Evolutionary conservation across 2,113 vertebrate genomes (phyloP).

Genomic region (Eidolon helvum): DNA sequence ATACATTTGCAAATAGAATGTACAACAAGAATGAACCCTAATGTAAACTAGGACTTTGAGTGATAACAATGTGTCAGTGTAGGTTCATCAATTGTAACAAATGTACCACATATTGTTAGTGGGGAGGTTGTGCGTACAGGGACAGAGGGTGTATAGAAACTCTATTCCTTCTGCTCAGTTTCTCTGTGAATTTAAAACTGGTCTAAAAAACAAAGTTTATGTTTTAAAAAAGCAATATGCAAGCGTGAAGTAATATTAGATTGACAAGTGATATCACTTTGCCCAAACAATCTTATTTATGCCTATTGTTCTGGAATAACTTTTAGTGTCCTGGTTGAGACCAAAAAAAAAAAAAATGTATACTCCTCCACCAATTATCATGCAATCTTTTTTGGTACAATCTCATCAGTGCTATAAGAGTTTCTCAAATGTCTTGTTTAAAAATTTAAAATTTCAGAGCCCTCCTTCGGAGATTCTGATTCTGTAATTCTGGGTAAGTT

Average conservation of each 20-base stretch:
- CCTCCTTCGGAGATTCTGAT: not conserved
- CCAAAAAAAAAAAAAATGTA: not conserved
- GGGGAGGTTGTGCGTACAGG: not conserved
- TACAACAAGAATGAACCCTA: not conserved
- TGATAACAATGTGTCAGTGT: not conserved
- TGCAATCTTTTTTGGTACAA: not conserved
- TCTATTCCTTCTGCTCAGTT: not conserved
- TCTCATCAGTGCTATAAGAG: not conserved
- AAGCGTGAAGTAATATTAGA: not conserved
- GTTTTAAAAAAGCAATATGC: not conserved
- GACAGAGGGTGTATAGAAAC: not conserved
- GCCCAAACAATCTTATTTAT: not conserved
- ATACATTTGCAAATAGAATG: not conserved
- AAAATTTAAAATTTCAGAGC: not conserved
- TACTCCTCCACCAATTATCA: not conserved
- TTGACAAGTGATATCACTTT: conserved; percentile 9
- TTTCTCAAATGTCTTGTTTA: conserved; percentile 11
- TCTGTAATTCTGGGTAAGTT: not conserved
- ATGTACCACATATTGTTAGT: not conserved
- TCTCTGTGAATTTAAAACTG: not conserved
- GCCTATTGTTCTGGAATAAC: not conserved
- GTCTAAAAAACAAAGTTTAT: not conserved
- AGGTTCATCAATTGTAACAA: not conserved
- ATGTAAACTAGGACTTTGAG: not conserved
- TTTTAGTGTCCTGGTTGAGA: not conserved